Evolutionary conservation across 2,113 vertebrate species (phyloP).

Genomic region (Oryzias melastigma): DNA sequence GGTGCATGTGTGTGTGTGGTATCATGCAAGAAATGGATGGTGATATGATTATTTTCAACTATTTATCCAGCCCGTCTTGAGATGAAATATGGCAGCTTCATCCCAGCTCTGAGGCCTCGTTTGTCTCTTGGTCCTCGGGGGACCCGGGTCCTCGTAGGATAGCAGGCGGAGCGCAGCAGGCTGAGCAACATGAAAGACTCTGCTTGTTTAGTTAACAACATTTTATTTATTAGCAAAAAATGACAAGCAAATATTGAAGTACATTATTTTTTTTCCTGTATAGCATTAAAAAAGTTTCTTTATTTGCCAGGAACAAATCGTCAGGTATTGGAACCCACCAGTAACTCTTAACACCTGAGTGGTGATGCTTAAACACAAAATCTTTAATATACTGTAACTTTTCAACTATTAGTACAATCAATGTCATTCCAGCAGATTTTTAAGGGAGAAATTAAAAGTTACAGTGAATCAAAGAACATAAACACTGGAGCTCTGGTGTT

Average conservation of each 20-base stretch:
- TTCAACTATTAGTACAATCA: too few relatives aligned
- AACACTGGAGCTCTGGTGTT: too few relatives aligned
- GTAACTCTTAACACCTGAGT: too few relatives aligned
- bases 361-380: too few relatives aligned
- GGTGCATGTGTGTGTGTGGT: conserved; percentile 56
- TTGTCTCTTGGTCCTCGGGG: conserved; percentile 71
- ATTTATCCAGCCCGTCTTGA: conserved; percentile 67
- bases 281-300: too few relatives aligned
- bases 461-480: too few relatives aligned
- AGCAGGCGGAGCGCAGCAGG: conserved; percentile 32
- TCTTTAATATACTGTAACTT: too few relatives aligned
- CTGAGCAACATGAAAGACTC: neutral
- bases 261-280: too few relatives aligned
- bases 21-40: conserved; percentile 20
- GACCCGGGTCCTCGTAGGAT: conserved; percentile 57
- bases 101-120: conserved; percentile 61
- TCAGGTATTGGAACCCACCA: too few relatives aligned
- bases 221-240: neutral
- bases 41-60: conserved; percentile 62
- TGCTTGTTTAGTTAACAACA: neutral
- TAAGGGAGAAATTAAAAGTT: too few relatives aligned
- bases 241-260: neutral
- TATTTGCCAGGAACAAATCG: too few relatives aligned
- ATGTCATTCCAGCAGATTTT: too few relatives aligned
- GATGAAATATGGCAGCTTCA: conserved; percentile 68